Evolutionary conservation across 2,888 invertebrate species (phyloP).

Genomic region (Ptilodon capucinus): DNA sequence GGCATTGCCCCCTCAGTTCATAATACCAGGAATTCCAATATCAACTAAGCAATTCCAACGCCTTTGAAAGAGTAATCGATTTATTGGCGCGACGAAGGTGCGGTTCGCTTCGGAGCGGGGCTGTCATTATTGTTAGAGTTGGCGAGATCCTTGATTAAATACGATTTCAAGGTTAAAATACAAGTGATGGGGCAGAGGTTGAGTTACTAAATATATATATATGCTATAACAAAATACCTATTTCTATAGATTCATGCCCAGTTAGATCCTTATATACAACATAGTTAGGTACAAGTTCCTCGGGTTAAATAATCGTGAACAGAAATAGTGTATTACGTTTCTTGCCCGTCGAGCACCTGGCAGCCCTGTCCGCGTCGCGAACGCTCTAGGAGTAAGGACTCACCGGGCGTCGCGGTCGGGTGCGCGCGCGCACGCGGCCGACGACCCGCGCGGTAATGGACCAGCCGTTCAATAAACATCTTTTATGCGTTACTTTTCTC

Average conservation of each 20-base stretch:
- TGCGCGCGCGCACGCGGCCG: conserved; percentile 56
- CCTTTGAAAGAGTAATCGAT: neutral
- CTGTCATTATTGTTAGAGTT: conserved; percentile 9
- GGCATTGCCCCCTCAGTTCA: neutral
- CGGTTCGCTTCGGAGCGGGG: neutral
- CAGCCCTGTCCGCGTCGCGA: conserved; percentile 6
- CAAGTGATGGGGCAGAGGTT: conserved; percentile 30
- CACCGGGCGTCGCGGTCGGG: conserved; percentile 56
- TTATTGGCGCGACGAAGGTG: neutral
- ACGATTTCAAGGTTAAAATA: conserved; percentile 24
- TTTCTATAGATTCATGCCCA: too few relatives aligned
- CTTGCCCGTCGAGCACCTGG: neutral
- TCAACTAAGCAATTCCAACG: neutral
- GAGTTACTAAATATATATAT: too few relatives aligned
- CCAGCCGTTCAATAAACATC: conserved; percentile 33
- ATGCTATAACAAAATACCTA: too few relatives aligned
- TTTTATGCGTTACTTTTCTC: conserved; percentile 38
- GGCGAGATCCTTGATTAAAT: conserved; percentile 20
- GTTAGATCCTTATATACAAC: too few relatives aligned
- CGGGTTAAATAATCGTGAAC: too few relatives aligned
- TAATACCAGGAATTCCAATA: neutral
- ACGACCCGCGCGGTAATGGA: conserved; percentile 51
- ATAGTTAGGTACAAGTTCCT: too few relatives aligned
- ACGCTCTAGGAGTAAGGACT: conserved; percentile 57
- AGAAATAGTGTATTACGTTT: neutral